phyloP scores from a whole-genome alignment of 2,113 vertebrate species.

The Scomber scombrus region DNA sequence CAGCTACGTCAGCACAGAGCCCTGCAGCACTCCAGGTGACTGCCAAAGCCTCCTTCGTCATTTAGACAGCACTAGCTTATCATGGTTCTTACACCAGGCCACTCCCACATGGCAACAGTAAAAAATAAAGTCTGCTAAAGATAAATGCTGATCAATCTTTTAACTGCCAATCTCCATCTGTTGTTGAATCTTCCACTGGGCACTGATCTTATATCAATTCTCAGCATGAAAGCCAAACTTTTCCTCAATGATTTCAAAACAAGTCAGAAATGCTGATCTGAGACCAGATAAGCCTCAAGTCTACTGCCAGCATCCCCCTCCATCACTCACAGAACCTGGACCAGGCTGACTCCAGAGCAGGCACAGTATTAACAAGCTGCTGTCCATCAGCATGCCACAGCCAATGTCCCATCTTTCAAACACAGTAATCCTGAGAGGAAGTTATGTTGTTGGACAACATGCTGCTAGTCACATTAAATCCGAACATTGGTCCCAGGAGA shows the following conservation, averaged over 20 bases:
- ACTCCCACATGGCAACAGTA: conserved; percentile 28
- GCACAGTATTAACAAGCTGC: conserved; percentile 61
- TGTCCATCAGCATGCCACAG: conserved; percentile 58
- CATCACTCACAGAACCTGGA: conserved; percentile 58
- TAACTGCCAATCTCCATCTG: conserved; percentile 49
- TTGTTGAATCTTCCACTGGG: conserved; percentile 40
- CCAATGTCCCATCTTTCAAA: conserved; percentile 38
- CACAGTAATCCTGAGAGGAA: conserved; percentile 33
- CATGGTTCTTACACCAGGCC: conserved; percentile 45
- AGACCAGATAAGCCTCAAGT: conserved; percentile 59
- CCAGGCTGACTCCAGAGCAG: conserved; percentile 54
- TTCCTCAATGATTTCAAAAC: conserved; percentile 50
- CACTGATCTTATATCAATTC: conserved; percentile 40
- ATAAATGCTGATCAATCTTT: conserved; percentile 41
- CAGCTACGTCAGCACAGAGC: conserved; percentile 67
- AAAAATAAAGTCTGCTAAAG: conserved; percentile 25
- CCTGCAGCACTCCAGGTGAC: conserved; percentile 71
- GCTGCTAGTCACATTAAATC: conserved; percentile 65
- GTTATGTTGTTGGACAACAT: conserved; percentile 68
- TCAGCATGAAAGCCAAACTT: conserved; percentile 54
- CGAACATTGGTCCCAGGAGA: conserved; percentile 56
- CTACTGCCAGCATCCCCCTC: conserved; percentile 61
- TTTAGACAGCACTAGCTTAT: conserved; percentile 56
- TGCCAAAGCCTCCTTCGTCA: conserved; percentile 70
- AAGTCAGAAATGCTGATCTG: conserved; percentile 55